Conservation (phyloP, 2,113 vertebrate species). For the Haliaeetus leucogaster region DNA sequence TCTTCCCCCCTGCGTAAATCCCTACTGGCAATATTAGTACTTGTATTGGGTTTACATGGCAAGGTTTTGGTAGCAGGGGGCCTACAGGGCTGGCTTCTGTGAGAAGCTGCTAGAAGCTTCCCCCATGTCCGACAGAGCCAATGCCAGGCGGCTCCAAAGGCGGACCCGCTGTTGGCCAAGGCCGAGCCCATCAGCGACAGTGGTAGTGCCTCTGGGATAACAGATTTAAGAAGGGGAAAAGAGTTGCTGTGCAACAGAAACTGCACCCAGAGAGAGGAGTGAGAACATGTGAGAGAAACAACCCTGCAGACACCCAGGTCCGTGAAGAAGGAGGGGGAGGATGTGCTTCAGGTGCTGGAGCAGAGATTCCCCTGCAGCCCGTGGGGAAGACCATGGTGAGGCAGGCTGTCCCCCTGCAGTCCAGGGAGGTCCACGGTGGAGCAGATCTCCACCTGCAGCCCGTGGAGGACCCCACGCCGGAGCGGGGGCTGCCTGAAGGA, state of each 20-base stretch:
- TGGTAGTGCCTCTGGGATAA: background rate
- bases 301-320: background rate
- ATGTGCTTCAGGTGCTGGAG: background rate
- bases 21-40: background rate
- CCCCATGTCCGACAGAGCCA: background rate
- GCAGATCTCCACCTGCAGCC: background rate
- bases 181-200: background rate
- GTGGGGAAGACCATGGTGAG: background rate
- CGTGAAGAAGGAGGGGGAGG: background rate
- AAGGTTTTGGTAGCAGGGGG: background rate
- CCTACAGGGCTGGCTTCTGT: background rate
- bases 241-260: background rate
- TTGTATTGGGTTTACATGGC: background rate
- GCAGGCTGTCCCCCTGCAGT: background rate
- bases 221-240: no score
- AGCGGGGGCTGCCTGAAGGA: background rate
- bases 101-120: background rate
- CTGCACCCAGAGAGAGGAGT: background rate
- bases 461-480: accelerated
- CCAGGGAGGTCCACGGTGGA: no score
- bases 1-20: background rate
- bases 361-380: background rate
- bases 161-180: background rate
- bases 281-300: background rate
- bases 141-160: background rate